A percentile compares a stretch with the other conserved stretches of the same genome.
Evolutionary conservation across 1,140 invertebrate species (phyloP).

Genomic region (Trypoxylus dichotomus): DNA sequence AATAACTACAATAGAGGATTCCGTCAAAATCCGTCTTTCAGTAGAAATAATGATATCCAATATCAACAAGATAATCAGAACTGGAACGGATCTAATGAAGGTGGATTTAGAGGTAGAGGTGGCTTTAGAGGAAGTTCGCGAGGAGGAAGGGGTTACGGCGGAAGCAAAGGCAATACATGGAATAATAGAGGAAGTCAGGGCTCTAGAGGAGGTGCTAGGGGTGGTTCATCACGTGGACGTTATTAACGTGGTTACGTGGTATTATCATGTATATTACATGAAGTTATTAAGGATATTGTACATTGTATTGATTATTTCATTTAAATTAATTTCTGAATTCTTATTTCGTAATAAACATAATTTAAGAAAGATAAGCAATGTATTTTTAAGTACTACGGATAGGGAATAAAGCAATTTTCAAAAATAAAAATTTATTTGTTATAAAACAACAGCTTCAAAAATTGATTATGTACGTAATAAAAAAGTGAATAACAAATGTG

Average conservation of each 20-base stretch:
- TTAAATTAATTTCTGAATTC: constrained; percentile 6
- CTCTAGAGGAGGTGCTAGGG: constrained; percentile 32
- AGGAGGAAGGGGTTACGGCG: constrained; percentile 17
- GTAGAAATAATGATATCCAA: constrained; percentile 30
- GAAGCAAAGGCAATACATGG: constrained; percentile 6
- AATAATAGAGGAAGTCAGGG: constrained; percentile 17
- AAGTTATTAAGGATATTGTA: constrained; percentile 4
- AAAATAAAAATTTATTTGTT: no score
- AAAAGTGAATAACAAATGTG: no score
- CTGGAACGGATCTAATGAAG: constrained; percentile 36
- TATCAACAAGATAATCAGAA: constrained; percentile 35
- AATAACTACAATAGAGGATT: constrained; percentile 26
- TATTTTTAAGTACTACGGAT: background rate
- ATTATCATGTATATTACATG: constrained; percentile 21
- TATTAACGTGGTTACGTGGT: background rate
- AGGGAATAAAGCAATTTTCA: background rate
- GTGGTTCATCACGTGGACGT: constrained; percentile 32
- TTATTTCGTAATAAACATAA: constrained; percentile 9
- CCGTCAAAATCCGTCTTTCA: constrained; percentile 24
- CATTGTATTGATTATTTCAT: constrained; percentile 18
- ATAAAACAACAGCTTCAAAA: no score
- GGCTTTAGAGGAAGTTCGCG: constrained; percentile 28
- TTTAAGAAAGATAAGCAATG: background rate
- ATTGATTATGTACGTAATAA: no score
- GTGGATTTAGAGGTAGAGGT: constrained; percentile 27